Conservation (phyloP, 2,888 invertebrate genomes). For the Pachydiplax longipennis region DNA sequence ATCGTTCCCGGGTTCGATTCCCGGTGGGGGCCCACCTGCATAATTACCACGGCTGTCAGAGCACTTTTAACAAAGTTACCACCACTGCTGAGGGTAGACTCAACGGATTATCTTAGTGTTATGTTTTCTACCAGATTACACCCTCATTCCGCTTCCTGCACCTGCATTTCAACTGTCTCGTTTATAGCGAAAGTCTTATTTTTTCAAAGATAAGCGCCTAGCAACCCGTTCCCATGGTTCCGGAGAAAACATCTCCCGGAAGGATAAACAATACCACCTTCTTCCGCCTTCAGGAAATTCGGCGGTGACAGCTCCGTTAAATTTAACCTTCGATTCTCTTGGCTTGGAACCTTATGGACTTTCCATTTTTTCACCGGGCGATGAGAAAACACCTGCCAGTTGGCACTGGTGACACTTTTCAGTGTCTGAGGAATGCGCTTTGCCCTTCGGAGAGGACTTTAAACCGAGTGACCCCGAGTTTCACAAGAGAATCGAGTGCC, state of each 20-base stretch:
- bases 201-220: too few relatives aligned
- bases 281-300: not conserved
- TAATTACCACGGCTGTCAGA: too few relatives aligned
- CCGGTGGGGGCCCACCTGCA: too few relatives aligned
- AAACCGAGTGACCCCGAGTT: conserved; percentile 7
- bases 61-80: too few relatives aligned
- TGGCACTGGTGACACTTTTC: not conserved
- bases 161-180: too few relatives aligned
- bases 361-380: not conserved
- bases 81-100: too few relatives aligned
- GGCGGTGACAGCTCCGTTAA: not conserved
- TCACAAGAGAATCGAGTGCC: too few relatives aligned
- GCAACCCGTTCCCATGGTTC: not conserved
- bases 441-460: conserved; percentile 17
- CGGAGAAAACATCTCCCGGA: not conserved
- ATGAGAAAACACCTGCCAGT: not conserved
- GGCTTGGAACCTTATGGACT: not conserved
- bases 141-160: too few relatives aligned
- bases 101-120: too few relatives aligned
- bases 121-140: too few relatives aligned
- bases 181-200: too few relatives aligned
- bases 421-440: not conserved
- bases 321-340: not conserved
- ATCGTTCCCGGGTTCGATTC: too few relatives aligned
- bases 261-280: not conserved